Base-by-base conservation (phyloP, 2,113 vertebrate species). In the Lutjanus erythropterus region DNA sequence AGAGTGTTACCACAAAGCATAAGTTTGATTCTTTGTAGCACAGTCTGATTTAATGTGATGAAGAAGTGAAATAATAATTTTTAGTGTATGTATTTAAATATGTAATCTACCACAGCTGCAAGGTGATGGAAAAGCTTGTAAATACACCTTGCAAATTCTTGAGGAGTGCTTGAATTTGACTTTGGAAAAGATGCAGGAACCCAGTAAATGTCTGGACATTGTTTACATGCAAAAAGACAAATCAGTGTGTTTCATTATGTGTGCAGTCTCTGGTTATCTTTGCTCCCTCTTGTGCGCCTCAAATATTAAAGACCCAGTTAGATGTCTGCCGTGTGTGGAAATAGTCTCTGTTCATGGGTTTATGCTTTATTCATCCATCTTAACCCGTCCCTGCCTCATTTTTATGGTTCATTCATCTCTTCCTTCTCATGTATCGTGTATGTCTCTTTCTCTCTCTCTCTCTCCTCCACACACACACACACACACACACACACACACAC, bases 401-500 rank as follows among this genome's bases (percentile, higher is more conserved):
- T 15, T 14, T 9, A 50, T 3, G 42, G 1, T 44, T 62, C 27
- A 25, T 41, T 61, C 15, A 62, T 23, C 31, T 0, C 35, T 23
- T 68, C 35, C 37, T 37, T 14, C 11, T 81, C n/a, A 15, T 77
- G 49, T 31, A 21, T 21, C 59, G 8, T 37, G 21, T 25, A 18
- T 58, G 29, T 52, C 44, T 31, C 25, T 50, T 31, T 53, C 6
- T 15, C 33, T 62, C 5, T 25, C 31, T 33, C 6, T n/a, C 41
- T 12, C n/a, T 4, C 10, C 21, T 25, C 35, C 44, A 27, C 41
- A 10, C 58, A 6, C 29, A 33, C 44, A 27, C 41, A 10, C 58
- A 6, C 52, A 35, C 49, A 21, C 49, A 42, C 42, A 23, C 33
- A 25, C 58, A 70, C 52, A 81, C 65, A 69, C 64, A 64, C 67